Evolutionary conservation across 1,140 invertebrate genomes (phyloP).

Genomic region (Dryas iulia): DNA sequence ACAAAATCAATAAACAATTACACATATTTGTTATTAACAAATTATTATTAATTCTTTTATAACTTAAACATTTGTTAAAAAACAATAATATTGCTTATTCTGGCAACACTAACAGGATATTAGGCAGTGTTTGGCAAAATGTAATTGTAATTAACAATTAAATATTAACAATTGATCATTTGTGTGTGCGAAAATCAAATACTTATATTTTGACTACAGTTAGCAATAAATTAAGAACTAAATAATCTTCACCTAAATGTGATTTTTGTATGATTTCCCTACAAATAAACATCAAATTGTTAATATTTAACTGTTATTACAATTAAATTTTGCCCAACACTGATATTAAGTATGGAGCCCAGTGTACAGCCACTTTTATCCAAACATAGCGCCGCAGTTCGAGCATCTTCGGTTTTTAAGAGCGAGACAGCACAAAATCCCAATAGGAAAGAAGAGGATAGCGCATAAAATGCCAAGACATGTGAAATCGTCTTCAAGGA

Average conservation of each 20-base stretch:
- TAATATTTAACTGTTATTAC: too few species aligned
- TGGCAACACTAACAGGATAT: neutral
- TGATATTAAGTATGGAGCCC: constrained; percentile 18
- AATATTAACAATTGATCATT: too few species aligned
- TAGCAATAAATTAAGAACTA: too few species aligned
- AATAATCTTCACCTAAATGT: too few species aligned
- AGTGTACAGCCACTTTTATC: constrained; percentile 54
- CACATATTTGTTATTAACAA: neutral
- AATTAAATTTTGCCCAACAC: too few species aligned
- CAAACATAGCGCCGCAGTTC: constrained; percentile 91
- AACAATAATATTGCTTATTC: neutral
- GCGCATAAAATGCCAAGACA: constrained; percentile 91
- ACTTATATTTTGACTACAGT: too few species aligned
- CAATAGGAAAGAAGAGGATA: constrained; percentile 92
- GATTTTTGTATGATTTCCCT: too few species aligned
- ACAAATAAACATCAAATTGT: too few species aligned
- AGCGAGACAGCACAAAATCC: constrained; percentile 90
- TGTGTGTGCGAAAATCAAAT: too few species aligned
- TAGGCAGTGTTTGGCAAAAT: too few species aligned
- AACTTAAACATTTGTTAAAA: neutral
- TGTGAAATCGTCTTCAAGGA: constrained; percentile 91
- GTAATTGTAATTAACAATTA: too few species aligned
- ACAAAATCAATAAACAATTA: neutral
- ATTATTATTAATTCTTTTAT: too few species aligned
- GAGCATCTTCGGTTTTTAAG: constrained; percentile 90